Evolutionary conservation across 1,140 invertebrate species (phyloP).

Genomic region (Himalopsyche phryganea): DNA sequence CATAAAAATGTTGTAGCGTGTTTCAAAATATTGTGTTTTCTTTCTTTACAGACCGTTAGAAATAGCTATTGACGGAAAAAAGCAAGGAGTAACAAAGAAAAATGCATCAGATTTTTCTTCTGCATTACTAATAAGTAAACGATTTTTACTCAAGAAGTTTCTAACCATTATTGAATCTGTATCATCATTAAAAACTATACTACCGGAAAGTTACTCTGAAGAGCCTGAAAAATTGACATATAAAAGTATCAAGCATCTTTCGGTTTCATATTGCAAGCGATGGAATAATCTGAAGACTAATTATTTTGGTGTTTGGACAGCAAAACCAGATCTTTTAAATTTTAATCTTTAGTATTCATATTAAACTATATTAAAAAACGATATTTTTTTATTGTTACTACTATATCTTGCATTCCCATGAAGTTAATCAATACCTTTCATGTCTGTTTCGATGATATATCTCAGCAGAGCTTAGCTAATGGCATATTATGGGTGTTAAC

Average conservation of each 20-base stretch:
- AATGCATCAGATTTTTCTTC: constrained; percentile 51
- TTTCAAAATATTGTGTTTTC: constrained; percentile 4
- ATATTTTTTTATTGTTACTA: no score
- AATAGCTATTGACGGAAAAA: constrained; percentile 74
- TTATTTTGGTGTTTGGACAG: constrained; percentile 57
- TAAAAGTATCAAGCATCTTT: constrained; percentile 47
- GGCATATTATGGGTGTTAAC: no score
- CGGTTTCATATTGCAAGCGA: constrained; percentile 44
- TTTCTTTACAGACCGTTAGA: constrained; percentile 59
- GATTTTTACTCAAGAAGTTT: constrained; percentile 59
- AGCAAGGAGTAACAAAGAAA: constrained; percentile 78
- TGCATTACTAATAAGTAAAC: constrained; percentile 62
- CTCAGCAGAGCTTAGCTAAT: no score
- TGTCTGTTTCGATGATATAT: no score
- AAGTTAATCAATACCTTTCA: no score
- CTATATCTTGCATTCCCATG: no score
- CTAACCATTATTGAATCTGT: constrained; percentile 45
- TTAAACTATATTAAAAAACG: no score
- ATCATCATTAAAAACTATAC: constrained; percentile 36
- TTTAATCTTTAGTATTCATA: no score
- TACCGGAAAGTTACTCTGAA: constrained; percentile 28
- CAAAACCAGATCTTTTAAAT: constrained; percentile 52
- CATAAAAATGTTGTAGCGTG: neutral
- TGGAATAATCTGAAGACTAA: constrained; percentile 50
- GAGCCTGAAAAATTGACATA: constrained; percentile 45